Evolutionary conservation across 2,888 invertebrate genomes (phyloP), one percentile per base, ranked within the genome.

Genomic region (Morpho achilles): DNA sequence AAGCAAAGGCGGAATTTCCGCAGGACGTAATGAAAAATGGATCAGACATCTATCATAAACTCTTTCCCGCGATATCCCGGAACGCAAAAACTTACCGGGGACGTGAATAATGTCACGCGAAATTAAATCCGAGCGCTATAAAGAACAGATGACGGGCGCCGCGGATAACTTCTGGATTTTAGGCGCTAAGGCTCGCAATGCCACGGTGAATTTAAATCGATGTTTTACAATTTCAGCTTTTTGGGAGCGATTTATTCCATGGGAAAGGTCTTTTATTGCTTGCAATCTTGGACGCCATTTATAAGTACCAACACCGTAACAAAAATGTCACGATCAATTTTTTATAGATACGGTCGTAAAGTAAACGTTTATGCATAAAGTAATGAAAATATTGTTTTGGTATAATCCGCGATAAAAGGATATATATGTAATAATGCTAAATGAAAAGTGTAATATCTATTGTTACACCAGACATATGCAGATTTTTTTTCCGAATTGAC

Each of bases 21-120:
- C 56, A 63, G 65, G 64, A 69, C 69, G 70, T 75, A 78, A 87
- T 87, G 84, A 87, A 87, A 86, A 84, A 87, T 84, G 82, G 75
- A 87, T 87, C 82, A 82, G 74, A 75, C 79, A 84, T 84, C 82
- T 79, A 87, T 87, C 87, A 85, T 73, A 82, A 82, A 84, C 82
- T 85, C 82, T 77, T 83, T 79, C 72, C 71, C 67, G 71, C 69
- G 64, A 68, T 65, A 63, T 69, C 63, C 64, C 73, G 72, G 74
- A 73, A 74, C 75, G 73, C 76, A 83, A 87, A 87, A 87, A 87
- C 80, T 84, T 82, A 76, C 76, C 71, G 77, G 74, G 69, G 68
- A 70, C 72, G 77, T 87, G 87, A 87, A 82, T 86, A 87, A 88
- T 86, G 87, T 86, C 81, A 77, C 74, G 73, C 82, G 83, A 84